These are phyloP conservation scores for Dissostichus mawsoni DNA, from an alignment of 2,113 vertebrate species.

Conservation along the genomic window DNA sequence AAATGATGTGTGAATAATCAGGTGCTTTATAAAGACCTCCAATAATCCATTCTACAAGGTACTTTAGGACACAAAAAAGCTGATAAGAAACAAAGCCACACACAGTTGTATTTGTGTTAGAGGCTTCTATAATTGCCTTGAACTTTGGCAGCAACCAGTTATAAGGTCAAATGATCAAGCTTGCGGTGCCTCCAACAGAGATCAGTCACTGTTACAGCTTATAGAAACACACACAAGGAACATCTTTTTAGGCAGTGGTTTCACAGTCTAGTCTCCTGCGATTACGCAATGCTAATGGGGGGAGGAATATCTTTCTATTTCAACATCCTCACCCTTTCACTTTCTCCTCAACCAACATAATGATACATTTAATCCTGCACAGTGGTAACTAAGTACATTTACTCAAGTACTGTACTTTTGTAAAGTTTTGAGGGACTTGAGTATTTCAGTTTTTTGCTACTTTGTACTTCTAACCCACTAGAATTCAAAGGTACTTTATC, in stretches of 20 bases:
- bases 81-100: background rate
- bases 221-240: constrained; percentile 9
- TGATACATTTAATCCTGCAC: background rate
- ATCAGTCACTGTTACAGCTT: background rate
- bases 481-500: too few species aligned
- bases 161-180: constrained; percentile 10
- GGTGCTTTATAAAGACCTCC: too few species aligned
- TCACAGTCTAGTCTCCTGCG: constrained; percentile 13
- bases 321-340: background rate
- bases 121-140: background rate
- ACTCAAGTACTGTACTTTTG: too few species aligned
- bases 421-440: background rate
- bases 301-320: background rate
- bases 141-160: background rate
- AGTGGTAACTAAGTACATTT: background rate
- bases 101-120: background rate
- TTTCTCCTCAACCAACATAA: too few species aligned
- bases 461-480: too few species aligned
- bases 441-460: too few species aligned
- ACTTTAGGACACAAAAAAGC: background rate
- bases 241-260: constrained; percentile 39
- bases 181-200: background rate
- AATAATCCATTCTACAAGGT: too few species aligned
- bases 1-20: too few species aligned
- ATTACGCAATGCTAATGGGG: background rate